Evolutionary conservation across 2,797 vertebrate species (phyloP), one percentile per base, ranked within the genome.

Genomic region (Pangasius krempfi): DNA sequence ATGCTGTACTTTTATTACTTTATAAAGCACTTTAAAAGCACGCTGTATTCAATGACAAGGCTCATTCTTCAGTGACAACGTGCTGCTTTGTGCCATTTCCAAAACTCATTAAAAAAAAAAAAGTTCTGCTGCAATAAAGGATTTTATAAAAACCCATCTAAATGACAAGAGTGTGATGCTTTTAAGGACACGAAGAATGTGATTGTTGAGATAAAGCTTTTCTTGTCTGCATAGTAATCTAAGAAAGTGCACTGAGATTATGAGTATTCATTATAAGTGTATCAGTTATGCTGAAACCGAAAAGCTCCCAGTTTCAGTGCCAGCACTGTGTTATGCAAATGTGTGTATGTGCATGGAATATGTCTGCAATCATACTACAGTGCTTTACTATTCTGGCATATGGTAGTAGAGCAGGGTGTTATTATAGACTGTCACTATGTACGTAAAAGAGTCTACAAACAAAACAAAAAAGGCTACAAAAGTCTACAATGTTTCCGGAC

Each of bases 141-240:
- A 54, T 79, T 79, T 75, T 50, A 50, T 54, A 79, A 52, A 79
- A 79, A 52, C 6, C 1, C 22, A 75, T 52, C 47, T n/a, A 30
- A 78, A 30, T 78, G 47, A 78, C 13, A 76, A 73, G 70, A 76
- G 25, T 30, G 27, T 78, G 75, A 78, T 78, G 27, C 47, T 52
- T 78, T 50, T 50, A 76, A 76, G 14, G 75, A 50, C 30, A 54
- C 3, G 14, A 75, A 52, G 50, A 54, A 52, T 3, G 14, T 30
- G 47, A 78, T 78, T 78, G 14, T 56, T 80, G 9, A 56, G 30
- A 56, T 80, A 80, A 56, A 80, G 52, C 16, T 33, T 37, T 58
- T 58, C 18, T 81, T 58, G 58, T 58, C 30, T 25, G 30, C 33
- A 80, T 50, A 7, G 9, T 44, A 44, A 73, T 73, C 37, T 73